phyloP scores from a whole-genome alignment of 2,797 vertebrate species.

The Antrozous pallidus region DNA sequence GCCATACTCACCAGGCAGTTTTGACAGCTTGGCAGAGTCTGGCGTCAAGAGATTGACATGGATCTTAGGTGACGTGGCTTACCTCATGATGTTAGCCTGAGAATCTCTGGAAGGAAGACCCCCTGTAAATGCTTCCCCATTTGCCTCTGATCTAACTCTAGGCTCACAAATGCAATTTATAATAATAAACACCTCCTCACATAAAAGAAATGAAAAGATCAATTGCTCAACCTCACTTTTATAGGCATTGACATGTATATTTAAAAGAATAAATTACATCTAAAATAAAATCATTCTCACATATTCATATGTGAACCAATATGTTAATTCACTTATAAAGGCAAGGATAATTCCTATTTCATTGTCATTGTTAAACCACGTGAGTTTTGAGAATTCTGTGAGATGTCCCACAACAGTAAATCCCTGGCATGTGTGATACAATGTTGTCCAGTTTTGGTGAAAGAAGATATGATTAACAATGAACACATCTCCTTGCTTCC shows the following conservation, averaged over 20 bases:
- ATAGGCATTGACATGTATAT: background rate
- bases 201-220: background rate
- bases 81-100: background rate
- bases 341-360: background rate
- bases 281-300: background rate
- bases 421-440: background rate
- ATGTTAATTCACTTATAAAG: background rate
- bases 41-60: background rate
- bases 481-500: background rate
- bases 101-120: background rate
- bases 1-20: background rate
- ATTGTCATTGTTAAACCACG: background rate
- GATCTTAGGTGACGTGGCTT: background rate
- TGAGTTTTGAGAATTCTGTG: background rate
- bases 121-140: background rate
- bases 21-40: background rate
- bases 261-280: background rate
- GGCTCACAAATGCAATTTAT: slow-evolving; percentile 14
- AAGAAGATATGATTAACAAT: background rate
- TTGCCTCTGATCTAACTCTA: background rate
- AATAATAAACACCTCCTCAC: background rate
- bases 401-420: background rate
- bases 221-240: background rate
- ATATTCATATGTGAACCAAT: background rate
- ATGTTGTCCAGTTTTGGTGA: background rate